Percentiles rank a stretch among this genome's conserved stretches.
These are phyloP conservation scores for Thomomys bottae DNA, from an alignment of 2,113 vertebrate genomes.

Conservation along the genomic window DNA sequence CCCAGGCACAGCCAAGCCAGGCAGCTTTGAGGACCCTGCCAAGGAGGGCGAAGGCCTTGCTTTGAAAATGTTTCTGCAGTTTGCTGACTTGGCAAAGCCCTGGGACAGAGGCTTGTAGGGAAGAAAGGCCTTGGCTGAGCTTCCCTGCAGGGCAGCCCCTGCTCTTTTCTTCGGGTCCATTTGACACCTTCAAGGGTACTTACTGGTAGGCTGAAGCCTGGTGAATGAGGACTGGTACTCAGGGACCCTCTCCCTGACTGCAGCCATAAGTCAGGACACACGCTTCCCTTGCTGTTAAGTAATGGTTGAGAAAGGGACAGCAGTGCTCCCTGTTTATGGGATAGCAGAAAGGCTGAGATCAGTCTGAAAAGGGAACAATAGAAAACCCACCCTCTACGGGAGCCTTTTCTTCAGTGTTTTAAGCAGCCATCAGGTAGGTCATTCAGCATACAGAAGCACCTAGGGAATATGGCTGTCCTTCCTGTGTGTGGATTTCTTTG, in stretches of 20 bases:
- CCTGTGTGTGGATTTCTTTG: neutral
- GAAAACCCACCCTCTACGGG: neutral
- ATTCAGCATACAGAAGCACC: neutral
- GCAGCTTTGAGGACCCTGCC: slow-evolving; percentile 74
- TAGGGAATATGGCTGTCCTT: neutral
- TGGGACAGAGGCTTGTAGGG: neutral
- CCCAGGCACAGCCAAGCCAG: slow-evolving; percentile 53
- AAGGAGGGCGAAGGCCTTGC: slow-evolving; percentile 71
- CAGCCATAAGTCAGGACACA: neutral
- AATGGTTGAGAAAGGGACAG: slow-evolving; percentile 38
- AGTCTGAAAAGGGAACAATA: neutral
- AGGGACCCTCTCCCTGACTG: too few species aligned
- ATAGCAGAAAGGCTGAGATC: neutral
- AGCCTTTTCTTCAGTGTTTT: neutral
- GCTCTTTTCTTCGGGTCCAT: neutral
- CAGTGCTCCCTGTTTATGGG: neutral
- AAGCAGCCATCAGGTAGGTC: neutral
- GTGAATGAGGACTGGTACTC: neutral
- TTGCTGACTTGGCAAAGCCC: slow-evolving; percentile 70
- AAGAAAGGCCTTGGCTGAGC: slow-evolving; percentile 51
- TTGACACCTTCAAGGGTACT: neutral
- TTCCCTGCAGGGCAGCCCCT: slow-evolving; percentile 23
- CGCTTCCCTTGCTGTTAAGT: neutral
- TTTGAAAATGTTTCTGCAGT: slow-evolving; percentile 67
- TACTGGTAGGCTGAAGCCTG: neutral